These are phyloP conservation scores for Acrocyrtus sp. DNA, from an alignment of 2,888 invertebrate species.

Conservation along the genomic window DNA sequence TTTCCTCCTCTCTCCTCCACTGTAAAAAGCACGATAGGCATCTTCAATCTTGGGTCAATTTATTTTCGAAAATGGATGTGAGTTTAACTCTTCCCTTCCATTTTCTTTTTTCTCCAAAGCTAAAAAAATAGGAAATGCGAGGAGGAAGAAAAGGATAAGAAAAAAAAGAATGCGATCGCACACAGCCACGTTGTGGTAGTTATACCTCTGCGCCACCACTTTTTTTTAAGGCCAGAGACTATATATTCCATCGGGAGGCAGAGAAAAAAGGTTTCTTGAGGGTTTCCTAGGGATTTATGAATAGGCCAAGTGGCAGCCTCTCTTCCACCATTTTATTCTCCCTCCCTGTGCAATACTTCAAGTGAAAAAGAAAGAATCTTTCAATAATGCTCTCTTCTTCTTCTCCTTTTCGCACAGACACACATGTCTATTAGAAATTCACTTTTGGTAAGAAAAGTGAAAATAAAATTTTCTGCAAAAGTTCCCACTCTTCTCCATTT, in stretches of 20 bases:
- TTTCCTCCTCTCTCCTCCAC: too few species aligned
- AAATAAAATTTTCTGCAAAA: too few species aligned
- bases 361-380: slow-evolving; percentile 34
- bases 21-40: slow-evolving; percentile 42
- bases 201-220: background rate
- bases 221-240: too few species aligned
- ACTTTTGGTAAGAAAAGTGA: background rate
- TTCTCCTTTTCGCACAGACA: background rate
- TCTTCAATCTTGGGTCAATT: slow-evolving; percentile 55
- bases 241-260: too few species aligned
- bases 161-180: slow-evolving; percentile 5
- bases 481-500: too few species aligned
- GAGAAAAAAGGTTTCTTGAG: slow-evolving; percentile 24
- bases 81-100: slow-evolving; percentile 52
- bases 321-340: slow-evolving; percentile 11
- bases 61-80: slow-evolving; percentile 51
- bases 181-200: background rate
- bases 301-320: slow-evolving; percentile 32
- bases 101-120: slow-evolving; percentile 25
- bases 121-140: slow-evolving; percentile 13
- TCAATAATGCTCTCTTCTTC: slow-evolving; percentile 24
- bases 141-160: slow-evolving; percentile 1
- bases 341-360: slow-evolving; percentile 19
- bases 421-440: background rate
- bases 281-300: slow-evolving; percentile 44